Evolutionary conservation across 2,888 invertebrate species (phyloP), one percentile per base, ranked within the genome.

Genomic region (Acleris holmiana): DNA sequence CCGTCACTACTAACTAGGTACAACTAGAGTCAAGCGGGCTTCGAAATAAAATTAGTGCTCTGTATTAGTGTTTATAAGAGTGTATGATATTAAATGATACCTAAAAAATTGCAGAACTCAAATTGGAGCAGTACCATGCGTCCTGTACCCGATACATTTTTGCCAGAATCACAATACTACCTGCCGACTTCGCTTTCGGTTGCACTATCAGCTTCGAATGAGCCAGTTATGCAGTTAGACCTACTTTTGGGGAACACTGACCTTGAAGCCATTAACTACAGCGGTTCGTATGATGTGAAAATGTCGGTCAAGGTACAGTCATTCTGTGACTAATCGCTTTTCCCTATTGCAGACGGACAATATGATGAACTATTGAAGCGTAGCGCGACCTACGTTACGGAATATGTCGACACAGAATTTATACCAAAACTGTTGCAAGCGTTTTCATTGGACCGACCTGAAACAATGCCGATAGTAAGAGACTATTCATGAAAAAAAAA

Each of bases 201-300:
- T 66, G 93, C 94, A 48, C 81, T 96, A 29, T 88, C 93, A n/a
- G 83, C 94, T 54, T 82, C 91, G 61, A 83, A 82, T 60, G 79
- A 94, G 63, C 86, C 91, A 66, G 93, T 90, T 72, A 83, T 92
- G 62, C 93, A 94, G 80, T 93, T 96, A 17, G 95, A 96, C 29
- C 84, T 96, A 51, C 84, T 96, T 61, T 91, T 95, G 56, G 96
- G 96, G 21, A 93, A 95, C 57, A 94, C 94, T n/a, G 94, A 94
- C 73, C 94, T 95, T 70, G 95, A 95, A 79, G 94, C 94, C 29
- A 89, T 95, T 49, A 93, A 94, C 70, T 87, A 94, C 71, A 86
- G 93, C 74, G 90, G 94, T 93, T 75, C 71, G 84, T 76, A 68
- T 67, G 25, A 23, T 57, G 51, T 61, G 56, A 51, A 55, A 61